Evolutionary conservation across 2,797 vertebrate genomes (phyloP).

Genomic region (Cygnus olor): DNA sequence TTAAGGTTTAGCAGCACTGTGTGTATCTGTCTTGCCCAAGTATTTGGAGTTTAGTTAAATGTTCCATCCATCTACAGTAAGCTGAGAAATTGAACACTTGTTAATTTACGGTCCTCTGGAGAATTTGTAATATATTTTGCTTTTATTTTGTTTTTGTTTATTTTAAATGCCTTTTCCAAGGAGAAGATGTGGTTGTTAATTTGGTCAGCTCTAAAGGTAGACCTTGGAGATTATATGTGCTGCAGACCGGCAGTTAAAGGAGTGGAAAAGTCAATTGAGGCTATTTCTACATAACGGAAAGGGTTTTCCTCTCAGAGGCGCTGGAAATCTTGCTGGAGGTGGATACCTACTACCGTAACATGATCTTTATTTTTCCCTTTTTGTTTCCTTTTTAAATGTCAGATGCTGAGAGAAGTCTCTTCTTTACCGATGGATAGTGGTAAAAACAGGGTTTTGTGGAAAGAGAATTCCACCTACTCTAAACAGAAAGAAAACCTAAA

Average conservation of each 20-base stretch:
- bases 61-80: not conserved
- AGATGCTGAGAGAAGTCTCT: not conserved
- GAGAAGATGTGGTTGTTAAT: constrained; percentile 1
- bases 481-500: constrained; percentile 30
- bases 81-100: not conserved
- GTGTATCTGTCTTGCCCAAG: not conserved
- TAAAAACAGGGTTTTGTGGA: constrained; percentile 29
- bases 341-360: constrained; percentile 20
- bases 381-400: constrained; percentile 61
- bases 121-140: not conserved
- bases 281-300: constrained; percentile 54
- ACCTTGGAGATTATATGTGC: not conserved
- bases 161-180: not conserved
- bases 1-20: not conserved
- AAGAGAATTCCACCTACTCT: constrained; percentile 39
- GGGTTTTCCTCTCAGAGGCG: constrained; percentile 47
- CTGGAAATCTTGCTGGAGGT: constrained; percentile 55
- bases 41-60: not conserved
- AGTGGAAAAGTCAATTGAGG: constrained; percentile 56
- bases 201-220: constrained; percentile 28
- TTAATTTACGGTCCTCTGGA: not conserved
- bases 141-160: not conserved
- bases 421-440: not conserved
- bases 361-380: constrained; percentile 45
- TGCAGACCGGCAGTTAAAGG: not conserved